A percentile compares a stretch with the other conserved stretches of the same genome.
Evolutionary conservation across 1,140 invertebrate genomes (phyloP).

Genomic region (Aphelenchoides avenae): DNA sequence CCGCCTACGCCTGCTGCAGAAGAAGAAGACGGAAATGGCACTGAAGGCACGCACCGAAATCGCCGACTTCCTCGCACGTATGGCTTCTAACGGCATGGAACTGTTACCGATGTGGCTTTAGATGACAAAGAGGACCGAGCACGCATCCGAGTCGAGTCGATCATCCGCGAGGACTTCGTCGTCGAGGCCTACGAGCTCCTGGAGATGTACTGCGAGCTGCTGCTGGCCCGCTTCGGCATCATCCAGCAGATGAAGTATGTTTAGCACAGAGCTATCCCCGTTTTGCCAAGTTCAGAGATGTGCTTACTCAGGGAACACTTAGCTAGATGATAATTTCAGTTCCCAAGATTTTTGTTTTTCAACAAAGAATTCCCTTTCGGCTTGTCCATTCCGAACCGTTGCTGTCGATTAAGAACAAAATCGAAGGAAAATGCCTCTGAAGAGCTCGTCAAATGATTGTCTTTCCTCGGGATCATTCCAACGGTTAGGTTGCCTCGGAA

Average conservation of each 20-base stretch:
- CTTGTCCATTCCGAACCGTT: no score
- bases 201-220: slow-evolving; percentile 94
- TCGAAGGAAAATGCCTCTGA: no score
- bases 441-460: no score
- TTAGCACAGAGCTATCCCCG: no score
- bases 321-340: no score
- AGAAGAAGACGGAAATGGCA: slow-evolving; percentile 94
- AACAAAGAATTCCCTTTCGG: no score
- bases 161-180: slow-evolving; percentile 96
- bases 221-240: slow-evolving; percentile 92
- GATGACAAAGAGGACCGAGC: slow-evolving; percentile 83
- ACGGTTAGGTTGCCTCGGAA: no score
- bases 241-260: slow-evolving; percentile 90
- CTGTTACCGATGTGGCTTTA: slow-evolving; percentile 14
- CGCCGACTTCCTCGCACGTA: slow-evolving; percentile 79
- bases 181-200: slow-evolving; percentile 98
- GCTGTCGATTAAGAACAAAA: no score
- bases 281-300: no score
- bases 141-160: slow-evolving; percentile 93
- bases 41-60: slow-evolving; percentile 94
- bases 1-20: slow-evolving; percentile 87
- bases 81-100: background rate
- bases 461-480: no score
- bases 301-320: no score
- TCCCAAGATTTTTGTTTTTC: no score